These are phyloP conservation scores for Drosophila santomea DNA, from an alignment of 1,140 invertebrate species.

Conservation along the genomic window DNA sequence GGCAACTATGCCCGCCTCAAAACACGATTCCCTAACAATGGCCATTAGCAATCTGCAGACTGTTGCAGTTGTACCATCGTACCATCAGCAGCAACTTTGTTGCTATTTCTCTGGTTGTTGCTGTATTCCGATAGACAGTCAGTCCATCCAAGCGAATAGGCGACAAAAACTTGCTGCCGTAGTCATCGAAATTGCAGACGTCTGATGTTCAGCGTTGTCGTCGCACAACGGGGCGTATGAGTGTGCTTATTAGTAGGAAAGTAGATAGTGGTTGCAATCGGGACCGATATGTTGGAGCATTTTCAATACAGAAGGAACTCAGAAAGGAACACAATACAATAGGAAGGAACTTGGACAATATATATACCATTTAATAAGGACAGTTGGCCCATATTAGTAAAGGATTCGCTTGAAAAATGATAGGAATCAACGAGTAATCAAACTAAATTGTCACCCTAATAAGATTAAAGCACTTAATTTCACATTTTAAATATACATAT, in stretches of 20 bases:
- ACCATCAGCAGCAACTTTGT: constrained; percentile 37
- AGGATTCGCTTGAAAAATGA: too few relatives aligned
- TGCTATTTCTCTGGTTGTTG: constrained; percentile 18
- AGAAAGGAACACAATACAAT: neutral
- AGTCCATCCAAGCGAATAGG: constrained; percentile 31
- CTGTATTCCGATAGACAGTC: constrained; percentile 30
- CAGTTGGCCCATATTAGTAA: too few relatives aligned
- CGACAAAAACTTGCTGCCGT: constrained; percentile 52
- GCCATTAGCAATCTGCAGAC: constrained; percentile 67
- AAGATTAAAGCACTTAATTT: neutral
- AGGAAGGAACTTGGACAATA: neutral
- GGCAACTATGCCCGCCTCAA: constrained; percentile 33
- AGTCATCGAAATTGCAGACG: constrained; percentile 53
- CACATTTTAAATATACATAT: constrained; percentile 1
- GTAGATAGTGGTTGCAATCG: neutral
- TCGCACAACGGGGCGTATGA: constrained; percentile 63
- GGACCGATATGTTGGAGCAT: neutral
- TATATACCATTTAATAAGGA: too few relatives aligned
- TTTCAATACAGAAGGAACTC: too few relatives aligned
- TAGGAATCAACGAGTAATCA: too few relatives aligned
- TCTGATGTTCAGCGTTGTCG: constrained; percentile 37
- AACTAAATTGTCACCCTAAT: neutral
- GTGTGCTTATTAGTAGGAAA: constrained; percentile 25
- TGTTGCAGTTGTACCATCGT: constrained; percentile 51
- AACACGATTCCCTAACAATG: constrained; percentile 72